Conservation (phyloP, 2,888 invertebrate species). For the Perizoma flavofasciatum region DNA sequence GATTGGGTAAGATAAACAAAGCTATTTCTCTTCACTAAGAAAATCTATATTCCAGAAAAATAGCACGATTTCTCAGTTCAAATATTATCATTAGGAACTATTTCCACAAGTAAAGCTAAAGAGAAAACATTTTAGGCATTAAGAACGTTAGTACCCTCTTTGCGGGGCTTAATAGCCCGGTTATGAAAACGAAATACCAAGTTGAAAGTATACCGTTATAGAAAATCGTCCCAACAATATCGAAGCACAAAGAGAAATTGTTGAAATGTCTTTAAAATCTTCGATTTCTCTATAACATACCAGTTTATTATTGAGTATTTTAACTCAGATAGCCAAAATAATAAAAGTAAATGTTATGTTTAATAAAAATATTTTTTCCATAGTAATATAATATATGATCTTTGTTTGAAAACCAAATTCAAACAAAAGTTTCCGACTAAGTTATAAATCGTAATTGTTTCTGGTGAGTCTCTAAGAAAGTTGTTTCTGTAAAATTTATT, state of each 20-base stretch:
- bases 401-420: too few species aligned
- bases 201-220: slow-evolving; percentile 9
- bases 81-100: slow-evolving; percentile 29
- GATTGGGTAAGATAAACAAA: background rate
- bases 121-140: slow-evolving; percentile 24
- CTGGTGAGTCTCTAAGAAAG: too few species aligned
- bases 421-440: too few species aligned
- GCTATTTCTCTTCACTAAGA: background rate
- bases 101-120: slow-evolving; percentile 28
- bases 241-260: background rate
- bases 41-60: slow-evolving; percentile 26
- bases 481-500: too few species aligned
- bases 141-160: slow-evolving; percentile 25
- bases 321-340: too few species aligned
- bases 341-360: too few species aligned
- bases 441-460: too few species aligned
- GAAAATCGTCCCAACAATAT: background rate
- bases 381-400: too few species aligned
- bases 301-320: too few species aligned
- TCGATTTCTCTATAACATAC: too few species aligned
- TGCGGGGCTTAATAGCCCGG: slow-evolving; percentile 8
- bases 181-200: slow-evolving; percentile 16
- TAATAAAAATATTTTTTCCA: too few species aligned
- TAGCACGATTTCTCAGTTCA: slow-evolving; percentile 14
- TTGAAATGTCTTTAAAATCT: too few species aligned